Percentiles rank a stretch among this genome's conserved stretches.
Conservation (phyloP, 2,113 vertebrate species). For the Pelmatolapia mariae region DNA sequence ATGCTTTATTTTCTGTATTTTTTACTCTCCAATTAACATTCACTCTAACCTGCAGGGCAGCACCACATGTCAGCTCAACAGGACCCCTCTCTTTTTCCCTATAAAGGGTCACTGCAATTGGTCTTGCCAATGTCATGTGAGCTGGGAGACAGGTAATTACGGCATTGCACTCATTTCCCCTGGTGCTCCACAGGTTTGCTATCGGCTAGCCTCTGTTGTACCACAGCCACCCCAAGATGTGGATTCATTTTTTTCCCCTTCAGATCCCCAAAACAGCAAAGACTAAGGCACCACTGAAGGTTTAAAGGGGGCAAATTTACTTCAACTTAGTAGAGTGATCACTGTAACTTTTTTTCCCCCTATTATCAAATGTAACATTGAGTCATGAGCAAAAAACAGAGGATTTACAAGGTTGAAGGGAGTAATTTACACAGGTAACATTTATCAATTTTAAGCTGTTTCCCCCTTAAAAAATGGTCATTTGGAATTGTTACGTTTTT, state of each 20-base stretch:
- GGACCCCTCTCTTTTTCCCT: background rate
- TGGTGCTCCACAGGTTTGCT: background rate
- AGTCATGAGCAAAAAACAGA: background rate
- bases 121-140: constrained; percentile 16
- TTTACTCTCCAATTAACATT: constrained; percentile 11
- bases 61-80: background rate
- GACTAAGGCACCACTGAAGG: background rate
- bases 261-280: background rate
- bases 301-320: background rate
- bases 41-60: background rate
- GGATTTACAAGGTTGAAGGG: background rate
- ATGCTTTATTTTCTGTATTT: background rate
- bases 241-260: background rate
- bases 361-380: background rate
- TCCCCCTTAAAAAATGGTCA: rapidly evolving
- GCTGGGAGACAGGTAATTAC: constrained; percentile 54
- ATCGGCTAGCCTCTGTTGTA: background rate
- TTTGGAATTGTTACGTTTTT: background rate
- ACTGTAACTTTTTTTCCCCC: background rate
- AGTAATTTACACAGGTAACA: background rate
- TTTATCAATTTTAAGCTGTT: background rate
- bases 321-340: background rate
- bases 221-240: background rate
- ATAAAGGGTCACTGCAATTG: constrained; percentile 17
- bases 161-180: constrained; percentile 6